Percentiles rank a stretch among this genome's conserved stretches.
phyloP scores from a whole-genome alignment of 2,797 vertebrate species.

The Vireo griseus region DNA sequence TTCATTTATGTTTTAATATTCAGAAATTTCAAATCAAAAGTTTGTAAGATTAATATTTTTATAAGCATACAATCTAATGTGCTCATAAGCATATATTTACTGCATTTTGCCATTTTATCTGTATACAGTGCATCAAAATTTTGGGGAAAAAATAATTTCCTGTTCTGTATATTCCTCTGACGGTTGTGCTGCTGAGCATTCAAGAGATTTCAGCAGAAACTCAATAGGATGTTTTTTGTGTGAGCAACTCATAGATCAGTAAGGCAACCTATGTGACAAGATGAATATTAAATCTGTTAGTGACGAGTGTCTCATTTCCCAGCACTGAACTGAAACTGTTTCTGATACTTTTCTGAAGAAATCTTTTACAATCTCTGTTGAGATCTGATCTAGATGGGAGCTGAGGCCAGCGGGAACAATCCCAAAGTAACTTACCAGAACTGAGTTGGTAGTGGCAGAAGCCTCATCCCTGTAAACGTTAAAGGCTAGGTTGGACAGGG shows the following conservation, averaged over 20 bases:
- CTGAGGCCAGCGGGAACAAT: background rate
- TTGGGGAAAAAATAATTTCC: conserved; percentile 50
- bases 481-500: no score
- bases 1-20: background rate
- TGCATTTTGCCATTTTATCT: background rate
- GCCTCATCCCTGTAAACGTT: background rate
- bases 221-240: conserved; percentile 15
- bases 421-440: background rate
- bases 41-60: background rate
- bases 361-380: background rate
- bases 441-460: background rate
- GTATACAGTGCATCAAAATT: conserved; percentile 32
- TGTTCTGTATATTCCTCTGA: conserved; percentile 10
- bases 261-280: conserved; percentile 10
- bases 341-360: background rate
- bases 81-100: background rate
- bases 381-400: background rate
- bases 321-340: background rate
- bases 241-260: background rate
- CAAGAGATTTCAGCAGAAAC: conserved; percentile 58
- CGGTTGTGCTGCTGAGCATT: conserved; percentile 2
- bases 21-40: background rate
- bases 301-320: conserved; percentile 45
- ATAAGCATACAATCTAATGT: background rate
- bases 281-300: conserved; percentile 37